Evolutionary conservation across 2,797 vertebrate genomes (phyloP), one percentile per base, ranked within the genome.

Genomic region (Sebastes paucispinis): DNA sequence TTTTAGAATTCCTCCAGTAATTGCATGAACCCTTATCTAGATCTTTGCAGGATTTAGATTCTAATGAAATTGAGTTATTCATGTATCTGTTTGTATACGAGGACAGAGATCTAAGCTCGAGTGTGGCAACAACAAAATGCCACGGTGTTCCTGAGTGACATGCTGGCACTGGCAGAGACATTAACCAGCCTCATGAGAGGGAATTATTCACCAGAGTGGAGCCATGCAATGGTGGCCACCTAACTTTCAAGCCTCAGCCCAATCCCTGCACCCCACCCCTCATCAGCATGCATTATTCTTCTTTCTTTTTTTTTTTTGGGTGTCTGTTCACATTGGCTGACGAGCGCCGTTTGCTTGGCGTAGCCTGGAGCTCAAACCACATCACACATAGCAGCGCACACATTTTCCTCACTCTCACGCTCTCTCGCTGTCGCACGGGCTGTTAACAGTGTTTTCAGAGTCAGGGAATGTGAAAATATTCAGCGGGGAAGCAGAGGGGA

Each of bases 221-320:
- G 83, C 78, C 25, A 36, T 52, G 20, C 79, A 39, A 59, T 59
- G 36, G 52, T 69, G 69, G 81, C 89, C 85, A 86, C 73, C 85
- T 77, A 90, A 92, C 92, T 89, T 92, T 87, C 87, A 93, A 90
- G 78, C 89, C 83, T 20, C 52, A 34, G 39, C 77, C 74, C 69
- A n/a, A 47, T 74, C 80, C 74, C 24, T 6, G 18, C 72, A 18
- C 25, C 14, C 58, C 36, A 24, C 43, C 57, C 20, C 78, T 91
- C 80, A 92, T 94, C 91, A 87, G 70, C 88, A 94, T 94, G 92
- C 83, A 94, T 92, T 90, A 93, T 94, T 93, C 88, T 6, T 24
- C 1, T 86, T 13, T 55, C 0, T 22, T 24, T 93, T 88, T 86
- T 82, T 84, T 83, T 83, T 86, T 55, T 55, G 1, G 25, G 65